Base-by-base conservation (phyloP, 2,888 invertebrate species). In the Drosophila picticornis region DNA sequence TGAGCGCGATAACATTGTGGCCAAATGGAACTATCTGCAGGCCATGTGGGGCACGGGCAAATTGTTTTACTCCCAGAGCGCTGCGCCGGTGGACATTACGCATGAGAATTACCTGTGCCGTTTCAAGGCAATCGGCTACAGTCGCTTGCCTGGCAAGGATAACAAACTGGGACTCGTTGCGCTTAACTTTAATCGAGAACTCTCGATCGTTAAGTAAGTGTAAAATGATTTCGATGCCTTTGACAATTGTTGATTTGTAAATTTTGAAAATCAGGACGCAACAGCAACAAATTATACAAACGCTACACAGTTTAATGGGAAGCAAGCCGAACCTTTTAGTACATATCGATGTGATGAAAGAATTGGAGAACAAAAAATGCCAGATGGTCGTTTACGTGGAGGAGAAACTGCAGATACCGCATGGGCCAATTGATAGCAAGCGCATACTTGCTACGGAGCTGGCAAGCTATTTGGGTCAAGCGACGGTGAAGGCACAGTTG, bases 51-150 rank as follows among this genome's bases (percentile, higher is more conserved):
- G 93, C 25, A 92, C 93, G 94, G 96, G 96, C 5, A 96, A 96
- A 92, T 96, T 96, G 0, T 98, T 96, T 91, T 98, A 97, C 92
- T 96, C 95, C 40, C 95, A 96, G 60, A 96, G 95, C 81, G 96
- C 96, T 9, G 88, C 92, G 0, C 96, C 98, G 0, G 95, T 98
- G 9, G 97, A 97, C 64, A 96, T 98, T 78, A 97, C 96, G 56
- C 96, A 97, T 64, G 96, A 97, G 88, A 99, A 99, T 93, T 97
- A 97, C 0, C 95, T 98, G 58, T 99, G 98, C 90, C 95, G 98
- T 51, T 98, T 99, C 92, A 99, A 99, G 94, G 97, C 98, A 0
- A 97, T 99, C 62, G 98, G 98, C 0, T 99, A 99, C 92, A 98
- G 97, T 81, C 95, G 96, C 27, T 95, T 99, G 80, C 97, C 98